These are phyloP conservation scores for Pagetopsis macropterus DNA, from an alignment of 2,797 vertebrate species.

Conservation along the genomic window DNA sequence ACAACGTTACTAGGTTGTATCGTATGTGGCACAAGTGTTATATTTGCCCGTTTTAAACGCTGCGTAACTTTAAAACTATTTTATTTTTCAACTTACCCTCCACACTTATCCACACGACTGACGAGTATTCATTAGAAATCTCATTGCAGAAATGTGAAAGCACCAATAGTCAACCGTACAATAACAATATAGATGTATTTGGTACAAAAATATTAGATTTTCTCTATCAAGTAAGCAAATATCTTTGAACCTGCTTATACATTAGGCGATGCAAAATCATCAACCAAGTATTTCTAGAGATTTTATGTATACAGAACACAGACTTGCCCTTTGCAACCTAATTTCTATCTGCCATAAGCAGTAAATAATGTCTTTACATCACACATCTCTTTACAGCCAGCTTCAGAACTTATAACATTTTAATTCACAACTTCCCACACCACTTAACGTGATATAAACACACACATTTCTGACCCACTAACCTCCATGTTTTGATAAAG, in stretches of 20 bases:
- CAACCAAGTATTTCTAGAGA: neutral
- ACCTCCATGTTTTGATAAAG: neutral
- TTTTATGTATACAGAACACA: neutral
- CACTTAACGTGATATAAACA: neutral
- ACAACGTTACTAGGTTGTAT: too few species aligned
- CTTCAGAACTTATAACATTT: neutral
- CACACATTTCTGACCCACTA: neutral
- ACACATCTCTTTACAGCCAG: neutral
- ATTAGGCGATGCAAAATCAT: neutral
- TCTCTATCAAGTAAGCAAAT: neutral
- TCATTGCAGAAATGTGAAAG: too few species aligned
- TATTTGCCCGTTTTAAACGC: too few species aligned
- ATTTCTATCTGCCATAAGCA: neutral
- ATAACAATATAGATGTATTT: too few species aligned
- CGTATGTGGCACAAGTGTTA: too few species aligned
- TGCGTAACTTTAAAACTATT: too few species aligned
- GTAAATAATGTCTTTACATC: neutral
- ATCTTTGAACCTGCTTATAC: neutral
- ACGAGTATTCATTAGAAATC: too few species aligned
- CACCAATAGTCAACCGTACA: too few species aligned
- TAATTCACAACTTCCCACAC: conserved; percentile 7
- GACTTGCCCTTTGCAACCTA: neutral
- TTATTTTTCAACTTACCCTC: too few species aligned
- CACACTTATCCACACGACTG: too few species aligned
- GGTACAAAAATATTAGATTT: too few species aligned